Evolutionary conservation across 2,888 invertebrate genomes (phyloP).

Genomic region (Resseliella maxima): DNA sequence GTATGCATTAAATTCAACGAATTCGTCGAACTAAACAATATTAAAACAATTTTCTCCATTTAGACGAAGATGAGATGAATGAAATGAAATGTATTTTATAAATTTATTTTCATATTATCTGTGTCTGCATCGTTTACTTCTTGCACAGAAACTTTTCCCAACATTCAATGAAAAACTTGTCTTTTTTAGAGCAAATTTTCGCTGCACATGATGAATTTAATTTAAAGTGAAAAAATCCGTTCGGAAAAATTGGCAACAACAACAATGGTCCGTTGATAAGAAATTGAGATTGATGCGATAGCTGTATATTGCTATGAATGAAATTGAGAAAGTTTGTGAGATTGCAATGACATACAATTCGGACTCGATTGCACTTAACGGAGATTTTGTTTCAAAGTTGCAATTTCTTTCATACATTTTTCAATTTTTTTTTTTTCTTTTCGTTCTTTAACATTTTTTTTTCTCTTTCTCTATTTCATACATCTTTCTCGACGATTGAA

Average conservation of each 20-base stretch:
- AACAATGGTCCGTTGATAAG: not conserved
- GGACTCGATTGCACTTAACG: no score
- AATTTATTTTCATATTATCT: not conserved
- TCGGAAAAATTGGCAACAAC: not conserved
- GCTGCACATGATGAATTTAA: not conserved
- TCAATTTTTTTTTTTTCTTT: no score
- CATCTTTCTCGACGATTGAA: no score
- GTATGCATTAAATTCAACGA: no score
- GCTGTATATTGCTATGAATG: not conserved
- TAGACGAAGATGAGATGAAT: not conserved
- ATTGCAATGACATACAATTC: not conserved
- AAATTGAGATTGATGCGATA: conserved; percentile 35
- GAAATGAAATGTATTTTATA: no score
- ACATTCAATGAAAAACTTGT: not conserved
- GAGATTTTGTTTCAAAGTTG: no score
- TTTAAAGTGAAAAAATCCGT: not conserved
- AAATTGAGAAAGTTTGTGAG: not conserved
- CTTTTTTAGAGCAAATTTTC: not conserved
- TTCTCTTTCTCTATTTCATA: no score
- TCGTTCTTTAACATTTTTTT: no score
- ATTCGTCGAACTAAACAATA: no score
- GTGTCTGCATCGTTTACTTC: no score
- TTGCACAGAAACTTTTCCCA: conserved; percentile 3
- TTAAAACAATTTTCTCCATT: not conserved
- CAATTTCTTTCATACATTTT: no score